These are phyloP conservation scores for Simalia tracyae DNA, from an alignment of 2,797 vertebrate species.

Conservation along the genomic window DNA sequence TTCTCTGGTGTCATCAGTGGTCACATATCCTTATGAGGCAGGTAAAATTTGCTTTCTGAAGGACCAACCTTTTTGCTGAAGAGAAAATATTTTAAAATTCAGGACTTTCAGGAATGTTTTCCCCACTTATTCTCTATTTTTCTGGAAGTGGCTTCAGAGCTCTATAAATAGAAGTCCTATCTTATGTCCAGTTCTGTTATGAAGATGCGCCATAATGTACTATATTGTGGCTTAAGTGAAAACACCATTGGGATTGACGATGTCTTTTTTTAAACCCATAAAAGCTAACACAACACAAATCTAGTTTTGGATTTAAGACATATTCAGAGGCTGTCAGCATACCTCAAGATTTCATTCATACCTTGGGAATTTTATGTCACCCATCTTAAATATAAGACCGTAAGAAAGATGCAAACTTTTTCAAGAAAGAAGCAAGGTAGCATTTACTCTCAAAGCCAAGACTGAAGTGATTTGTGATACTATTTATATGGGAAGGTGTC, in stretches of 20 bases:
- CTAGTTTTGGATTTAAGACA: conserved; percentile 63
- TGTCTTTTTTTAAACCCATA: conserved; percentile 59
- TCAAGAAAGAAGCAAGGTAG: conserved; percentile 37
- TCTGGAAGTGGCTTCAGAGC: conserved; percentile 60
- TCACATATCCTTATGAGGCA: conserved; percentile 48
- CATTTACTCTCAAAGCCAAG: conserved; percentile 42
- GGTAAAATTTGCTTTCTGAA: conserved; percentile 56
- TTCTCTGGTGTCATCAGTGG: conserved; percentile 49
- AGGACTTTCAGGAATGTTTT: conserved; percentile 62
- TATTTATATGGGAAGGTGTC: conserved; percentile 42
- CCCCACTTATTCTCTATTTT: conserved; percentile 54
- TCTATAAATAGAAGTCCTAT: conserved; percentile 66
- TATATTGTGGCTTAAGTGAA: conserved; percentile 60
- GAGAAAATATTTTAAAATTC: conserved; percentile 61
- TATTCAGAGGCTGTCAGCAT: conserved; percentile 57
- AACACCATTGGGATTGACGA: conserved; percentile 48
- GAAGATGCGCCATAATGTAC: conserved; percentile 66
- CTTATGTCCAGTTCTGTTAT: conserved; percentile 44
- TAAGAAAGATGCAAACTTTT: conserved; percentile 46
- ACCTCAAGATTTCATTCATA: conserved; percentile 57
- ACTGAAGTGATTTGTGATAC: conserved; percentile 54
- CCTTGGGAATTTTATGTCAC: conserved; percentile 55
- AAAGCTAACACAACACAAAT: background rate
- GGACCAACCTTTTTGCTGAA: conserved; percentile 54
- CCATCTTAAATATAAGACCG: conserved; percentile 41